Evolutionary conservation across 2,797 vertebrate species (phyloP).

Genomic region (Coendou prehensilis): DNA sequence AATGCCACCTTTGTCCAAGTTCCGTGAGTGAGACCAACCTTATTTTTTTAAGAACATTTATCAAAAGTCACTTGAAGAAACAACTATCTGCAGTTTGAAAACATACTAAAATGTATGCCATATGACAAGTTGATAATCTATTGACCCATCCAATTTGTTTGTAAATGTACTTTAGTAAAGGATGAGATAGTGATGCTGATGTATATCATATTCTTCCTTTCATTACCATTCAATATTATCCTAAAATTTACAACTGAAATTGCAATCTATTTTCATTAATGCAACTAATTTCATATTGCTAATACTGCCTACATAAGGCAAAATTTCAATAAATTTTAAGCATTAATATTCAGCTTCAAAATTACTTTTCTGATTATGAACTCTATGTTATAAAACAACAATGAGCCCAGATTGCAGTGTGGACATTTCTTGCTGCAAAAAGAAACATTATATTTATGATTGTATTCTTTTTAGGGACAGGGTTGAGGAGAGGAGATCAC

Average conservation of each 20-base stretch:
- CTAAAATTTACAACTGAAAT: slow-evolving; percentile 62
- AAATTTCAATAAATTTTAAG: slow-evolving; percentile 45
- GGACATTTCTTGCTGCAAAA: slow-evolving; percentile 1
- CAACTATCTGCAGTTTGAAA: background rate
- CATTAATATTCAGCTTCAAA: slow-evolving; percentile 52
- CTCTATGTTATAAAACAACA: background rate
- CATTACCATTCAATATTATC: slow-evolving; percentile 38
- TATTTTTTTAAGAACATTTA: slow-evolving; percentile 17
- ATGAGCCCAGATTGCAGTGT: background rate
- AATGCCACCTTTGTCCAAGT: slow-evolving; percentile 40
- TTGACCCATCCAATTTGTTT: background rate
- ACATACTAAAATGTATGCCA: background rate
- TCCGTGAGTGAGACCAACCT: background rate
- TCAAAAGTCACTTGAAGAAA: slow-evolving; percentile 55
- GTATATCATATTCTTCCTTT: background rate
- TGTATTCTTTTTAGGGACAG: background rate
- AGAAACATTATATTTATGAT: background rate
- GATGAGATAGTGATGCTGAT: background rate
- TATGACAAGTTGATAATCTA: slow-evolving; percentile 12
- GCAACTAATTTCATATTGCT: slow-evolving; percentile 38
- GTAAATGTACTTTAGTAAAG: background rate
- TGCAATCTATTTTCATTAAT: background rate
- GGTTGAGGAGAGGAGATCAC: background rate
- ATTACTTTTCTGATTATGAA: slow-evolving; percentile 37
- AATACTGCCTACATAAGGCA: background rate